Base-by-base conservation (phyloP, 2,113 vertebrate genomes). In the Uropsilus gracilis region DNA sequence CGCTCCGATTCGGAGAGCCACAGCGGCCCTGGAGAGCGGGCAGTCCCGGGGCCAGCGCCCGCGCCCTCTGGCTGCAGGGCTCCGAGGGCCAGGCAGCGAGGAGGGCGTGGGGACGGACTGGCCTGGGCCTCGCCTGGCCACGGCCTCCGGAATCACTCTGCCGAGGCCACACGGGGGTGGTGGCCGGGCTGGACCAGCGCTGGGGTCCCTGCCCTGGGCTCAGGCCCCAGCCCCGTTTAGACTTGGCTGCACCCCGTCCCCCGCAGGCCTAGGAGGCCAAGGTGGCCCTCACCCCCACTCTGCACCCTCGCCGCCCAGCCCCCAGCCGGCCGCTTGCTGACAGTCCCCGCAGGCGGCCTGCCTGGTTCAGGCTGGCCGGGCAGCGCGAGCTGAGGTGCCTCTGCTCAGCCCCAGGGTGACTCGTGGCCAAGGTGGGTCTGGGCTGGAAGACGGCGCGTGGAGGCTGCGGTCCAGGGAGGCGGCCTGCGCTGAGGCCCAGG, bases 371-470 rank as follows among this genome's bases (percentile, higher is more conserved):
- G 55, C n/a, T 44, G 20, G 1, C 2, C 2, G 55, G 10, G 78
- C 53, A 22, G 20, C 6, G 53, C 22, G 53, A 22, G 18, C 5
- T 55, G 18, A 55, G 53, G 53, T 6, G 17, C 22, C 18, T 55
- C 7, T 22, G 64, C 12, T 46, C 17, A 63, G 34, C 37, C 85
- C 39, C 39, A n/a, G 1, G 37, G 53, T 30, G 53, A 90, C 48
- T 0, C 0, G 26, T 0, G 30, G 61, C 18, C n/a, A 34, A 12
- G 3, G 17, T 26, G 30, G 0, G 8, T 42, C 32, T 5, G 34
- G 37, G 7, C 39, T 28, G 16, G 69, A 20, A 48, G 16, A 5
- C 37, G 22, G 46, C 32, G 24, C 1, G 57, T 24, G n/a, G 26
- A 64, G 75, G 37, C 61, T 63, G 39, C 20, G n/a, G 9, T 59